Base-by-base conservation (phyloP, 92 coral and sea anemone genomes). In the Zoanthus sociatus region DNA sequence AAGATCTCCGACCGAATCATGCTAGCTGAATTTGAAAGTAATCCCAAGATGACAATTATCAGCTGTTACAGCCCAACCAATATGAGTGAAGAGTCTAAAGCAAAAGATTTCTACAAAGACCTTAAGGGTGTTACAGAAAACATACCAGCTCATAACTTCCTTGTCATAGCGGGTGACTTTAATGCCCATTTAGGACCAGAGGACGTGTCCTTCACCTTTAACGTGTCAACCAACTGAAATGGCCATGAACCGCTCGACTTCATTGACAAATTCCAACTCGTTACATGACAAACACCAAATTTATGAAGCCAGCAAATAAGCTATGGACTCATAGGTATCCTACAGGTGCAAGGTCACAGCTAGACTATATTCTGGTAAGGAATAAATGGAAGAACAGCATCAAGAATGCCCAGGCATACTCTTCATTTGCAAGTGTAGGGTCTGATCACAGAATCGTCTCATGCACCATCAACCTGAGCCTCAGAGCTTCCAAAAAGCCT, bases 391-490 rank as follows among this genome's bases (percentile, higher is more conserved):
- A 54, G 21, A 91, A 87, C 89, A 91, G 93, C 66, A 61, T 84
- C 85, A 83, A 42, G 56, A 91, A 87, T 37, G 47, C 73, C 45
- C 51, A 77, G 68, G 91, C 93, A 48, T 91, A 87, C 86, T 73
- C 73, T 50, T 58, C 93, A 1, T 87, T 91, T 71, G 14, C 56
- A 12, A 67, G 88, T 26, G 87, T 91, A 55, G 79, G 76, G 53
- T 82, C 93, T 20, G 91, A 91, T 78, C 91, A 91, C 58, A 83
- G 93, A 73, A 68, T 91, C 20, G 91, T 88, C 6, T 66, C 90
- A 5, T 18, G 44, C 55, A 89, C 64, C n/a, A 83, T 69, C 18
- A 60, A 64, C 63, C 78, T 83, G 14, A 83, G 78, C 74, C 87
- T 83, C 53, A 14, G 78, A 32, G 46, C 6, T 16, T 82, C 76